Base-by-base conservation (phyloP, 2,888 invertebrate species). In the Elysia crispata region DNA sequence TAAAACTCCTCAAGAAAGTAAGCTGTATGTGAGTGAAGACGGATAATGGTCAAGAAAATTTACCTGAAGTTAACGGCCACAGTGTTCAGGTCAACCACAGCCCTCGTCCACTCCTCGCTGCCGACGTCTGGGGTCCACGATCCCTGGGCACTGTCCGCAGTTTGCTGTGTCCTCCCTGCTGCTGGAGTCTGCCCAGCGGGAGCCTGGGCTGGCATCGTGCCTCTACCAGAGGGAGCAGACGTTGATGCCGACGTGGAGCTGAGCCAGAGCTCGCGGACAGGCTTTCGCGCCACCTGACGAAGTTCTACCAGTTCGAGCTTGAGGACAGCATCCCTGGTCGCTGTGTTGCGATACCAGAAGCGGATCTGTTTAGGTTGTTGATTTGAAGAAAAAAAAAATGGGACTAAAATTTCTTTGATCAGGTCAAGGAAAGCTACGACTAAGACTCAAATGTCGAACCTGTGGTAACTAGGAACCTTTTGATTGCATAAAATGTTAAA, bases 301-400 rank as follows among this genome's bases (percentile, higher is more conserved):
- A 76, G 18, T 50, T 66, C 66, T 13, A 76, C 25, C 6, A 66
- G 76, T 28, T 76, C 49, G 1, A 76, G 66, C 1, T 64, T 57
- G 5, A 76, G 50, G 20, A 49, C 18, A 1, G 66, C 50, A 33
- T 62, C 20, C 3, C 41, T 41, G 15, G 28, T 41, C 28, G 50
- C 76, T 0, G 64, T 76, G 76, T 66, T 76, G 23, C 64, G 64
- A 30, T 76, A 66, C 76, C 76, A 76, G 66, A 76, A 76, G 20
- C 76, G 76, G 31, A 30, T 28, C 76, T 76, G 66, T 15, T 1
- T 41, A 6, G 41, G 41, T 3, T 41, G 41, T 6, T 41, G 41
- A 41, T 41, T 3, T 41, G 5, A 41, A 41, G 41, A 6, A 41
- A 3, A 6, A 41, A 41, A 6, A 11, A 11, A 3, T 41, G 41